Percentiles rank a stretch among this genome's conserved stretches.
Conservation (phyloP, 2,797 vertebrate species). For the Chelmon rostratus region DNA sequence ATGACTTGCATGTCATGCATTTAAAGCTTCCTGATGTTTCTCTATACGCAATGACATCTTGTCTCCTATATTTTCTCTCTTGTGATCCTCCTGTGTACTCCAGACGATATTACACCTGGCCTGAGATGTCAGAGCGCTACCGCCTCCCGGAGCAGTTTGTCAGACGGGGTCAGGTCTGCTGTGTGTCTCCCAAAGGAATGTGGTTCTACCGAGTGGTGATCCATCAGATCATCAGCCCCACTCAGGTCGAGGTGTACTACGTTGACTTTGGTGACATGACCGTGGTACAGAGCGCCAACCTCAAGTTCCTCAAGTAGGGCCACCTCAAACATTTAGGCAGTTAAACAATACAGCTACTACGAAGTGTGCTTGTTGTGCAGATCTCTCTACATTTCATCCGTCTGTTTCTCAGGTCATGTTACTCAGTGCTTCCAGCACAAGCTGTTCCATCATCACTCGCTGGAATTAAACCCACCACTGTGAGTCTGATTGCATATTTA, state of each 20-base stretch:
- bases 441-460: constrained; percentile 91
- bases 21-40: not conserved
- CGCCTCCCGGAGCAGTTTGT: constrained; percentile 86
- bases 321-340: not conserved
- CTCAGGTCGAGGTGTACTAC: constrained; percentile 91
- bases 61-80: not conserved
- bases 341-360: not conserved
- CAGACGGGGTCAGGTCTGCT: constrained; percentile 91
- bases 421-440: constrained; percentile 92
- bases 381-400: not conserved
- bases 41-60: not conserved
- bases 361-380: not conserved
- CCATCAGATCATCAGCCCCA: constrained; percentile 85
- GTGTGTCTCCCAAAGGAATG: constrained; percentile 83
- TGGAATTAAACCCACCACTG: constrained; percentile 86
- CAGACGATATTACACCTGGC: constrained; percentile 90
- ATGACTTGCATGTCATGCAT: not conserved
- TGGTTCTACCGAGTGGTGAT: constrained; percentile 95
- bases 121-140: constrained; percentile 89
- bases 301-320: constrained; percentile 95
- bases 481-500: constrained; percentile 58
- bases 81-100: not conserved
- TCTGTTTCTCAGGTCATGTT: constrained; percentile 85
- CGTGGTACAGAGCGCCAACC: constrained; percentile 82
- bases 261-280: constrained; percentile 90